Conservation (phyloP, 2,113 vertebrate species). For the Melanocharis versteri region DNA sequence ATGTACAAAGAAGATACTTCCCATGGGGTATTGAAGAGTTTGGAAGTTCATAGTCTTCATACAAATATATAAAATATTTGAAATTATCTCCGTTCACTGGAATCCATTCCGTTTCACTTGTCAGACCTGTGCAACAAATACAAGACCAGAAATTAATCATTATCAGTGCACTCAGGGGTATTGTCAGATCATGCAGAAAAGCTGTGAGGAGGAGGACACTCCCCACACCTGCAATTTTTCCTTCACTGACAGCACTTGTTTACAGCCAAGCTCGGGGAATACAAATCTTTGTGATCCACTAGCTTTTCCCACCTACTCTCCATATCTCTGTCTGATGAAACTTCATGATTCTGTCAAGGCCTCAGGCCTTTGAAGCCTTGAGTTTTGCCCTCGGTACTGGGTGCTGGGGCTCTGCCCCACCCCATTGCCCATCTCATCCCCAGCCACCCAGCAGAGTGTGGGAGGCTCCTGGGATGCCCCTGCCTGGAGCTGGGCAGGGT, state of each 20-base stretch:
- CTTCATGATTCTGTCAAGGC: not conserved
- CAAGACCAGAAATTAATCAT: constrained; percentile 20
- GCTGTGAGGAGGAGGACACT: not conserved
- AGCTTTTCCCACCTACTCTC: not conserved
- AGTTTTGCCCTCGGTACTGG: not conserved
- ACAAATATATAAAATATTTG: constrained; percentile 76
- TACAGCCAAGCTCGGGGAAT: not conserved
- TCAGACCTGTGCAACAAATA: constrained; percentile 63
- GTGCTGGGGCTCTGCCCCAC: not conserved
- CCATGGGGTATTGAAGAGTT: not conserved
- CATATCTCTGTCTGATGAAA: not conserved
- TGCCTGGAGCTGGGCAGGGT: not conserved
- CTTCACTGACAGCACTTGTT: not conserved
- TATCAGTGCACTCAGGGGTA: not conserved
- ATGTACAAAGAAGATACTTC: constrained; percentile 66
- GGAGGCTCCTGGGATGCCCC: too few species aligned
- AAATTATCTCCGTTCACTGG: constrained; percentile 31
- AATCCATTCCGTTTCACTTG: constrained; percentile 20
- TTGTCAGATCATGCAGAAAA: constrained; percentile 1
- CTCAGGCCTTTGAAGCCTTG: not conserved
- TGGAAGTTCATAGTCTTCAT: constrained; percentile 63
- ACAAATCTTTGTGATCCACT: not conserved
- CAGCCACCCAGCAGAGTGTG: rapidly evolving
- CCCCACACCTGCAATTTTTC: not conserved
- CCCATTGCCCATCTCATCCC: not conserved